Base-by-base conservation (phyloP, 2,113 vertebrate species). In the Gallinago jamesoni region DNA sequence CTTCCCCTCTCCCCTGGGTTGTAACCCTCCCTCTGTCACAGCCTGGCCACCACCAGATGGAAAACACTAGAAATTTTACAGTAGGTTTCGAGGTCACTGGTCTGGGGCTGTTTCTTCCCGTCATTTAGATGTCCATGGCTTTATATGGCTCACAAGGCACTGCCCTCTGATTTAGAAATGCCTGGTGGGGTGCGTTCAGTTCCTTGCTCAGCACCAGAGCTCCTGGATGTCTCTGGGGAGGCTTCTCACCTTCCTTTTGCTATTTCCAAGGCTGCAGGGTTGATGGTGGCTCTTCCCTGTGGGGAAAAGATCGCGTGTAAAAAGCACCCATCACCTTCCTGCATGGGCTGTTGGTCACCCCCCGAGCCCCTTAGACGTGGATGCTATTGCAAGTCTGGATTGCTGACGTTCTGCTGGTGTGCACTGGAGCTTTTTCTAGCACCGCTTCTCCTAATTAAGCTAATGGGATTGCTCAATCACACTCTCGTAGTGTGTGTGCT, bases 271-370 rank as follows among this genome's bases (percentile, higher is more conserved):
- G 3, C 89, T 7, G 14, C 0, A 13, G 69, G 39, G 31, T 59
- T 72, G 74, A 10, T 37, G 35, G 35, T 47, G 16, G 70, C 41
- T 2, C 25, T 72, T 82, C 77, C 52, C 47, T 18, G 16, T 31
- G 37, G n/a, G 53, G 23, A 47, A 24, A 48, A 20, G 21, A 45
- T 68, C 0, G 1, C 6, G 3, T 73, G 62, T 41, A 4, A 43
- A 67, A 60, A 66, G 4, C 35, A 3, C 57, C 37, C 1, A 0
- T 48, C 0, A 0, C 53, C 92, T 85, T 63, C 60, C 69, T 48
- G 69, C 79, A 7, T 0, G 4, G 73, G 60, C 60, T 72, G 1
- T 35, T 33, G 37, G 11, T 24, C 59, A 12, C 9, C 45, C 82
- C 93, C 59, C 33, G n/a, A 73, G 76, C 80, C 87, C 45, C 68